Base-by-base conservation (phyloP, 1,140 invertebrate species). In the Zophobas morio region DNA sequence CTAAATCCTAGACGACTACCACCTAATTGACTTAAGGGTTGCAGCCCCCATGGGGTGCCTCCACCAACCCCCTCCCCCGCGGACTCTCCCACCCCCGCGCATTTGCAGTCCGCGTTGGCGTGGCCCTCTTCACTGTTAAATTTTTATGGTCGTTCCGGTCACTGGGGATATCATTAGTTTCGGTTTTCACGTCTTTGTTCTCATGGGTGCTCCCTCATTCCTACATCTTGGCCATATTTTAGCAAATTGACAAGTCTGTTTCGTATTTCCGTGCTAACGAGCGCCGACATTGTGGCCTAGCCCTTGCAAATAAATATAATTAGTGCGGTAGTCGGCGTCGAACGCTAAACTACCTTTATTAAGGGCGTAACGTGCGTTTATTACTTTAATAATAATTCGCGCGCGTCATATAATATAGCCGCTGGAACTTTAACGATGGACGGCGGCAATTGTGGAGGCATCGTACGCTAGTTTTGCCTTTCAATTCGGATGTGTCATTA, bases 131-230 rank as follows among this genome's bases (percentile, higher is more conserved):
- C 4, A 51, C 49, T 51, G 49, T 51, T 51, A 51, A 63, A 63
- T 63, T 63, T 63, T 63, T 56, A 51, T 51, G 49, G 49, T 60
- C 53, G 4, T 6, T 63, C 8, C 37, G 57, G 57, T 42, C 60
- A 39, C 60, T 2, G 6, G 60, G 60, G 60, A 66, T 66, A 66
- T 66, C 60, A 39, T 66, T 66, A 66, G 60, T 40, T 66, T 66
- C 60, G 3, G 3, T 66, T 66, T 66, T 42, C 60, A 32, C 39
- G n/a, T 40, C 60, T 66, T 66, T 66, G 60, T 66, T 63, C 60
- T 46, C 60, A 36, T 63, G 49, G 49, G 49, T 51, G 49, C 49
- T 4, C 3, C 8, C 35, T 34, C n/a, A 60, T 60, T 60, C 36
- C 56, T 0, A 60, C 56, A 37, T 60, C 33, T 60, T 39, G 34